phyloP scores from a whole-genome alignment of 1,140 invertebrate species.

The Phortica variegata region DNA sequence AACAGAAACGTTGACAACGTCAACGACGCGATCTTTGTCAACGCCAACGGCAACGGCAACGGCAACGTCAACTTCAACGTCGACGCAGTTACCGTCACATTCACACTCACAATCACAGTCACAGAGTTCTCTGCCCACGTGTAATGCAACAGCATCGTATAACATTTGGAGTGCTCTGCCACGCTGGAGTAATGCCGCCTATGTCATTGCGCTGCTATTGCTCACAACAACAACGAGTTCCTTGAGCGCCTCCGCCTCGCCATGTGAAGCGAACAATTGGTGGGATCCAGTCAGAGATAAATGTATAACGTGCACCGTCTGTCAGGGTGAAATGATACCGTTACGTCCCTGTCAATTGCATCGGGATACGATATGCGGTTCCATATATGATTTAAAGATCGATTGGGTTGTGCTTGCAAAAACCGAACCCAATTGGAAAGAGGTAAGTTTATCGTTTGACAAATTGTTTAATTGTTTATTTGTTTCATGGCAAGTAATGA shows the following conservation, averaged over 20 bases:
- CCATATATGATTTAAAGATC: constrained; percentile 52
- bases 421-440: constrained; percentile 55
- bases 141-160: not conserved
- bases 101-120: too few species aligned
- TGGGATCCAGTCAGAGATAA: constrained; percentile 45
- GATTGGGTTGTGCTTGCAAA: constrained; percentile 50
- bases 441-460: constrained; percentile 44
- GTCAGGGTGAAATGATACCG: constrained; percentile 47
- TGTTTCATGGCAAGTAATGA: too few species aligned
- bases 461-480: too few species aligned
- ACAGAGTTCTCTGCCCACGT: too few species aligned
- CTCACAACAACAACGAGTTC: constrained; percentile 34
- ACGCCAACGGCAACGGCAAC: constrained; percentile 1
- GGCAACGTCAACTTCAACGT: constrained; percentile 2
- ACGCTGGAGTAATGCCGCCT: constrained; percentile 5
- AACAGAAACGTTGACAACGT: too few species aligned
- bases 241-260: constrained; percentile 21
- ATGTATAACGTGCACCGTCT: constrained; percentile 47
- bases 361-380: constrained; percentile 49
- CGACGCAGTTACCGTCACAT: too few species aligned
- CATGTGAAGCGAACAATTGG: constrained; percentile 49
- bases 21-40: not conserved
- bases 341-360: constrained; percentile 52
- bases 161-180: not conserved
- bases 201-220: constrained; percentile 24